Evolutionary conservation across 2,113 vertebrate genomes (phyloP).

Genomic region (Fulmarus glacialis): DNA sequence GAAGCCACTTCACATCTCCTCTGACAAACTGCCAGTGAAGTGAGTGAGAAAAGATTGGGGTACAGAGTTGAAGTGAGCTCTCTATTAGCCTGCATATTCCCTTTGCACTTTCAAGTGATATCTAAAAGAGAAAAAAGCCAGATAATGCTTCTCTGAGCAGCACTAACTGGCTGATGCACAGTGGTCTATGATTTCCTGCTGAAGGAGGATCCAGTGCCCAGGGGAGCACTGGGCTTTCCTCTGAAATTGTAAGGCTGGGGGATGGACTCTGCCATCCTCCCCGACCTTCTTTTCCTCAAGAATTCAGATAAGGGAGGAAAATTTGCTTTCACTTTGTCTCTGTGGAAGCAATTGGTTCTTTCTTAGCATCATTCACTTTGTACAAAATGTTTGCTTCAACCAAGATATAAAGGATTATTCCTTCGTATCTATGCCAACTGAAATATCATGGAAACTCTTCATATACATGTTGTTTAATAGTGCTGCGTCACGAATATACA

Average conservation of each 20-base stretch:
- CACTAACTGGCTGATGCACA: not conserved
- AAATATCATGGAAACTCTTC: not conserved
- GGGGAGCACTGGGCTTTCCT: not conserved
- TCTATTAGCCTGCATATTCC: not conserved
- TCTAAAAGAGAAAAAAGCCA: not conserved
- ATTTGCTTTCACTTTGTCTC: not conserved
- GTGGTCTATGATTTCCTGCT: not conserved
- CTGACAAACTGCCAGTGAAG: not conserved
- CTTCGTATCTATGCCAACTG: not conserved
- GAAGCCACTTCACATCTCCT: not conserved
- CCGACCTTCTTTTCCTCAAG: not conserved
- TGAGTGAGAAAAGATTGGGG: not conserved
- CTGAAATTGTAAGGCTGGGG: not conserved
- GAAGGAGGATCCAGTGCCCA: not conserved
- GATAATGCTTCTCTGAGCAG: not conserved
- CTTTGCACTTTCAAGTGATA: not conserved
- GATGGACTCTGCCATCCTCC: not conserved
- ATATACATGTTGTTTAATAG: not conserved
- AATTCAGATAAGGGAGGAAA: not conserved
- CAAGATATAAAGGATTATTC: not conserved
- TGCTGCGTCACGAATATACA: accelerated
- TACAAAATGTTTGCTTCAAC: not conserved
- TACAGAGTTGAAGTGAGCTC: not conserved
- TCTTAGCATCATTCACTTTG: not conserved
- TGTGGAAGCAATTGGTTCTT: not conserved